Percentiles rank a stretch among this genome's conserved stretches.
These are phyloP conservation scores for Ageneiosus marmoratus DNA, from an alignment of 2,113 vertebrate species.

Conservation along the genomic window DNA sequence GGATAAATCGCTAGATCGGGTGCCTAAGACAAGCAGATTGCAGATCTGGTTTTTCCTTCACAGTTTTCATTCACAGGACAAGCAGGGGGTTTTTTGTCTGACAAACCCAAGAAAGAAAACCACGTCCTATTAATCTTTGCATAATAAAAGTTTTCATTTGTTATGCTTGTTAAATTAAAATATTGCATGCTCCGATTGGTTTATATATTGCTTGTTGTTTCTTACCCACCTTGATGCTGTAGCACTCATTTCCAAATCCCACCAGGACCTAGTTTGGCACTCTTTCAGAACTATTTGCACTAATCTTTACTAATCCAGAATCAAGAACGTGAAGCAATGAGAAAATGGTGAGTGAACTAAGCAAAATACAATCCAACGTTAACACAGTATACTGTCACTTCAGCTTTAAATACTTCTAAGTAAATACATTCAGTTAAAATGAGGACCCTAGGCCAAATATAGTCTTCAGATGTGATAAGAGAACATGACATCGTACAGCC, in stretches of 20 bases:
- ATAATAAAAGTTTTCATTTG: neutral
- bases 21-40: neutral
- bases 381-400: neutral
- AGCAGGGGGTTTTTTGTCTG: neutral
- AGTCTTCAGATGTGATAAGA: neutral
- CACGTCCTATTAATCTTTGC: neutral
- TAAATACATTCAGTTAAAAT: neutral
- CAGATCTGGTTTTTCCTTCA: neutral
- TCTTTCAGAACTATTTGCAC: neutral
- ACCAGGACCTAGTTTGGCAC: too few relatives aligned
- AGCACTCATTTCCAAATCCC: neutral
- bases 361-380: neutral
- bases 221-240: neutral
- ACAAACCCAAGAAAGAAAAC: neutral
- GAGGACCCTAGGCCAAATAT: neutral
- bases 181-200: neutral
- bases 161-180: neutral
- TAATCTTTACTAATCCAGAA: neutral
- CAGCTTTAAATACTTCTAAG: too few relatives aligned
- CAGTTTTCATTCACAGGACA: neutral
- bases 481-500: neutral
- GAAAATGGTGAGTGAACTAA: neutral
- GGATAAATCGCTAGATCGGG: neutral
- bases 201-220: neutral
- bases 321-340: neutral